phyloP scores from a whole-genome alignment of 2,888 invertebrate species.

The Dasysyrphus tricinctus region DNA sequence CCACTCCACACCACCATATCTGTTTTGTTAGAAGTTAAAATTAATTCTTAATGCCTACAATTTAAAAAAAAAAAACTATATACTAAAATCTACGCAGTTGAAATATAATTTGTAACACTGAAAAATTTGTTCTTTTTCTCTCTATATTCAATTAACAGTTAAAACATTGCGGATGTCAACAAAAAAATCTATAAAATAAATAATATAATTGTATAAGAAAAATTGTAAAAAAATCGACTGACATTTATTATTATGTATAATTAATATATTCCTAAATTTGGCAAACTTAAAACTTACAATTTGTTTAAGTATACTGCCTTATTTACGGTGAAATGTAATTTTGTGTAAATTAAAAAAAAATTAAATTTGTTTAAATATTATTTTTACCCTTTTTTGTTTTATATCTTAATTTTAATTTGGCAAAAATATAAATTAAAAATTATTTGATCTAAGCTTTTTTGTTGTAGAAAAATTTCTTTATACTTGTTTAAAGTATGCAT shows the following conservation, averaged over 20 bases:
- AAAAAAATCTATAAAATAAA: background rate
- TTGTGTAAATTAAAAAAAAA: constrained; percentile 42
- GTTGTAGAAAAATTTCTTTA: constrained; percentile 69
- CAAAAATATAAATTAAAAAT: constrained; percentile 35
- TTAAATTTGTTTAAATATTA: constrained; percentile 52
- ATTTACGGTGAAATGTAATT: constrained; percentile 40
- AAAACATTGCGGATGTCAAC: constrained; percentile 38
- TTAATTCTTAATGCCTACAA: constrained; percentile 41
- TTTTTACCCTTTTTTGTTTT: constrained; percentile 42
- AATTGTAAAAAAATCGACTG: constrained; percentile 57
- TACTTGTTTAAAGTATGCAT: constrained; percentile 61
- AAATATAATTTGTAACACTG: constrained; percentile 58
- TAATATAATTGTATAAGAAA: constrained; percentile 28
- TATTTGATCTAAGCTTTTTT: constrained; percentile 56
- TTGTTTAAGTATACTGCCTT: constrained; percentile 46
- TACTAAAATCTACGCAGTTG: constrained; percentile 35
- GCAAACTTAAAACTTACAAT: constrained; percentile 29
- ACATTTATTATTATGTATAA: constrained; percentile 38
- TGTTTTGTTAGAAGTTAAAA: constrained; percentile 51
- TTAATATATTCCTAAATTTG: constrained; percentile 35
- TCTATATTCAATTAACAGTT: constrained; percentile 42
- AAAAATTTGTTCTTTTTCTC: constrained; percentile 74
- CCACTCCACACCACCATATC: constrained; percentile 69
- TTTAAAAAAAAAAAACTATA: constrained; percentile 32
- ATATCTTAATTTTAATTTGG: constrained; percentile 54